These are phyloP conservation scores for Heteromormyrus szaboi DNA, from an alignment of 2,797 vertebrate genomes.

Conservation along the genomic window DNA sequence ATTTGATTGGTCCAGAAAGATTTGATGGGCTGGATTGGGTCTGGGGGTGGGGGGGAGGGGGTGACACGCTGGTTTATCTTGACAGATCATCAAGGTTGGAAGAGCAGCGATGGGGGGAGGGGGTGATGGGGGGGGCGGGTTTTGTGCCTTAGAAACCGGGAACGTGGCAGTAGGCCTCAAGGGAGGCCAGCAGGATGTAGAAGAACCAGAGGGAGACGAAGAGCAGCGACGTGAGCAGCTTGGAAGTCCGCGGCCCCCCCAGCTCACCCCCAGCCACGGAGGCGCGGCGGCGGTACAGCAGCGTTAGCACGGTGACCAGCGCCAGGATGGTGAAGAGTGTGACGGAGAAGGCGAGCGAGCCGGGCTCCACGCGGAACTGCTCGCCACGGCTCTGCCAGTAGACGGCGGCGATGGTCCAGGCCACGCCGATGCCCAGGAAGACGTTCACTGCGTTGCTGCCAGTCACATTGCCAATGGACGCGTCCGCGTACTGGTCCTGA, in stretches of 20 bases:
- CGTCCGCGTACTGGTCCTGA: conserved; percentile 78
- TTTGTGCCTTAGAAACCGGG: conserved; percentile 60
- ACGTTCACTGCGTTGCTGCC: conserved; percentile 81
- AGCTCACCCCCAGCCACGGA: conserved; percentile 64
- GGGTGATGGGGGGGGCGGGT: neutral
- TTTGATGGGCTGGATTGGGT: neutral
- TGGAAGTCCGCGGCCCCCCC: conserved; percentile 70
- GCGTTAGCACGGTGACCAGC: conserved; percentile 52
- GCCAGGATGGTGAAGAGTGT: conserved; percentile 78
- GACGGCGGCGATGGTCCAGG: conserved; percentile 76
- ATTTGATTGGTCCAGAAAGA: neutral
- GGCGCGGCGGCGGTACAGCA: conserved; percentile 71
- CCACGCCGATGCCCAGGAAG: conserved; percentile 78
- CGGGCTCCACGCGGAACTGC: conserved; percentile 63
- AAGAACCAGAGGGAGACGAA: conserved; percentile 71
- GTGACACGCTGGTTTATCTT: neutral
- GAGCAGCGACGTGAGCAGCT: conserved; percentile 66
- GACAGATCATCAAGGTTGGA: neutral
- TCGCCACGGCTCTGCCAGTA: conserved; percentile 69
- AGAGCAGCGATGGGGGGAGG: neutral
- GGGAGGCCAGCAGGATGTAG: conserved; percentile 73
- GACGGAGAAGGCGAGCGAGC: conserved; percentile 76
- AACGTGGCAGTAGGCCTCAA: conserved; percentile 76
- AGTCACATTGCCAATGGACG: conserved; percentile 79
- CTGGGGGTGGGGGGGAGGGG: neutral